Evolutionary conservation across 2,888 invertebrate genomes (phyloP).

Genomic region (Coleophora flavipennella): DNA sequence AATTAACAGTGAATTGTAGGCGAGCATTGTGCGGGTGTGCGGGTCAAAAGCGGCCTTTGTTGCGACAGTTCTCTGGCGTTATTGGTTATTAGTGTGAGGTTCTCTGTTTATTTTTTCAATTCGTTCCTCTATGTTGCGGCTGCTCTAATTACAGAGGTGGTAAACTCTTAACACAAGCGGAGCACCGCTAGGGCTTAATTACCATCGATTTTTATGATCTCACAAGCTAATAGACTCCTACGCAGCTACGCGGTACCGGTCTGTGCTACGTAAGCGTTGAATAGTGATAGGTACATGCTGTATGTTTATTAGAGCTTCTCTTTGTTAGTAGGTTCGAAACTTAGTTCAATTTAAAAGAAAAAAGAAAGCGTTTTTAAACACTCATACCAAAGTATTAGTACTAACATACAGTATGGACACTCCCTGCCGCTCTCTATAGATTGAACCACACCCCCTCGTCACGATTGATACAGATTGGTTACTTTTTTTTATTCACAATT

Average conservation of each 20-base stretch:
- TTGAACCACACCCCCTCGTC: too few relatives aligned
- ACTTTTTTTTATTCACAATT: too few relatives aligned
- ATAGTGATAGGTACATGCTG: background rate
- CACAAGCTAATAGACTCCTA: slow-evolving; percentile 13
- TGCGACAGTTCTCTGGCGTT: slow-evolving; percentile 25
- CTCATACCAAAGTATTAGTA: too few relatives aligned
- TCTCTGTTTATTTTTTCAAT: slow-evolving; percentile 55
- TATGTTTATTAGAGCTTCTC: background rate
- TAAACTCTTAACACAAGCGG: slow-evolving; percentile 39
- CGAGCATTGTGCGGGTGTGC: slow-evolving; percentile 44
- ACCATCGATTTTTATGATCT: slow-evolving; percentile 29
- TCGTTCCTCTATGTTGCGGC: slow-evolving; percentile 27
- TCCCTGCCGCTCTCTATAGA: too few relatives aligned
- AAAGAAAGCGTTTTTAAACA: too few relatives aligned
- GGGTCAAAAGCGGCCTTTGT: slow-evolving; percentile 54
- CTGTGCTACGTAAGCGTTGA: background rate
- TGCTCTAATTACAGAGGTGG: slow-evolving; percentile 45
- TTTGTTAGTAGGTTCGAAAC: too few relatives aligned
- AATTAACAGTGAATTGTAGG: slow-evolving; percentile 59
- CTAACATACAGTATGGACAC: too few relatives aligned
- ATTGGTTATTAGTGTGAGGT: too few relatives aligned
- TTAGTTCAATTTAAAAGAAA: too few relatives aligned
- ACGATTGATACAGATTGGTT: too few relatives aligned
- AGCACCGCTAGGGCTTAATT: slow-evolving; percentile 24
- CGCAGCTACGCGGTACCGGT: slow-evolving; percentile 1